Percentiles rank a stretch among this genome's conserved stretches.
Evolutionary conservation across 2,888 invertebrate genomes (phyloP).

Genomic region (Drosophila basisetae): DNA sequence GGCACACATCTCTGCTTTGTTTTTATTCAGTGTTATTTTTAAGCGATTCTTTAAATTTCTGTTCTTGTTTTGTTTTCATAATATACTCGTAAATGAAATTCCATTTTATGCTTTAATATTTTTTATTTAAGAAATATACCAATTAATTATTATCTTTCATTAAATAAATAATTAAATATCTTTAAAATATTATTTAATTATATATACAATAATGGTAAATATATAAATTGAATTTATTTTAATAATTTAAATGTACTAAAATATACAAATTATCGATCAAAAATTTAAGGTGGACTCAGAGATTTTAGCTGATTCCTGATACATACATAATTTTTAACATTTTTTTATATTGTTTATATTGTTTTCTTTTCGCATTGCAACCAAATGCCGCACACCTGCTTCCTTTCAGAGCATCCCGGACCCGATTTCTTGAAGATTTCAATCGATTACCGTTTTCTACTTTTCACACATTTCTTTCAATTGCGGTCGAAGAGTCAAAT

Average conservation of each 20-base stretch:
- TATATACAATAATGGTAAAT: not conserved
- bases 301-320: not conserved
- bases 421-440: slow-evolving; percentile 23
- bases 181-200: not conserved
- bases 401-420: not conserved
- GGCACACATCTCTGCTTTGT: not conserved
- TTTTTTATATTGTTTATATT: not conserved
- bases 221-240: no score
- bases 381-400: slow-evolving; percentile 33
- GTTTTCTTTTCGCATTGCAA: not conserved
- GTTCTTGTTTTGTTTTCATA: not conserved
- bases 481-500: slow-evolving; percentile 11
- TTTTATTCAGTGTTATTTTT: not conserved
- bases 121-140: not conserved
- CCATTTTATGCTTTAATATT: not conserved
- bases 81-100: not conserved
- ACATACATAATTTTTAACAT: not conserved
- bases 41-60: not conserved
- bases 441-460: slow-evolving; percentile 6
- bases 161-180: not conserved
- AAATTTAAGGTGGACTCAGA: not conserved
- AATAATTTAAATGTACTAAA: not conserved
- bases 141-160: not conserved
- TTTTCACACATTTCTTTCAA: slow-evolving; percentile 45
- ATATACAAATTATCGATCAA: not conserved